A percentile compares a stretch with the other conserved stretches of the same genome.
Evolutionary conservation across 2,888 invertebrate species (phyloP).

Genomic region (Plebejus argus): DNA sequence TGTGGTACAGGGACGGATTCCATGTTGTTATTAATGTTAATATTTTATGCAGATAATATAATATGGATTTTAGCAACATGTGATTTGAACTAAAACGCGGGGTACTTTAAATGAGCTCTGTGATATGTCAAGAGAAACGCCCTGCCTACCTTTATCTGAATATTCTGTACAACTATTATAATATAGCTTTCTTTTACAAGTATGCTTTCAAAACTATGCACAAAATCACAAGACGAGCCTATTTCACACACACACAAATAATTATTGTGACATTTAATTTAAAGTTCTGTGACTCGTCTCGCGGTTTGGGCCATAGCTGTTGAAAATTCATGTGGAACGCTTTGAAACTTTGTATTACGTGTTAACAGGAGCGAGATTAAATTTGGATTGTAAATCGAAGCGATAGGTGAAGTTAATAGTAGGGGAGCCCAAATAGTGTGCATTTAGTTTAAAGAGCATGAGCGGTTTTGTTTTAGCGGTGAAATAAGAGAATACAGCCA

Average conservation of each 20-base stretch:
- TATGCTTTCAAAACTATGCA: neutral
- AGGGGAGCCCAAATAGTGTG: neutral
- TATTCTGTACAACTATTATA: too few species aligned
- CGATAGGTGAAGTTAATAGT: slow-evolving; percentile 38
- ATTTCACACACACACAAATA: neutral
- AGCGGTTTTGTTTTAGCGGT: neutral
- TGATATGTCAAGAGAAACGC: too few species aligned
- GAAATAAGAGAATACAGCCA: too few species aligned
- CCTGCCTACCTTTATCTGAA: too few species aligned
- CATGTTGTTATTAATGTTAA: neutral
- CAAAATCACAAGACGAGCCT: neutral
- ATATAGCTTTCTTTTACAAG: neutral
- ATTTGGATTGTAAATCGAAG: slow-evolving; percentile 61
- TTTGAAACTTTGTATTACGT: slow-evolving; percentile 11
- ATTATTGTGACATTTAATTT: neutral
- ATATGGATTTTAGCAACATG: neutral
- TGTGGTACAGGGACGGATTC: neutral
- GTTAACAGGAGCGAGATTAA: slow-evolving; percentile 52
- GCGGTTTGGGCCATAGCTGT: neutral
- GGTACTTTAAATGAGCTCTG: too few species aligned
- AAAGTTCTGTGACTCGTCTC: neutral
- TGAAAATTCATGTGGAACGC: neutral
- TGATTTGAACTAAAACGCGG: too few species aligned
- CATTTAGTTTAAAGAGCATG: neutral
- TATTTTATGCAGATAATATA: neutral